phyloP scores from a whole-genome alignment of 2,797 vertebrate species.

The Chiropotes sagulatus region DNA sequence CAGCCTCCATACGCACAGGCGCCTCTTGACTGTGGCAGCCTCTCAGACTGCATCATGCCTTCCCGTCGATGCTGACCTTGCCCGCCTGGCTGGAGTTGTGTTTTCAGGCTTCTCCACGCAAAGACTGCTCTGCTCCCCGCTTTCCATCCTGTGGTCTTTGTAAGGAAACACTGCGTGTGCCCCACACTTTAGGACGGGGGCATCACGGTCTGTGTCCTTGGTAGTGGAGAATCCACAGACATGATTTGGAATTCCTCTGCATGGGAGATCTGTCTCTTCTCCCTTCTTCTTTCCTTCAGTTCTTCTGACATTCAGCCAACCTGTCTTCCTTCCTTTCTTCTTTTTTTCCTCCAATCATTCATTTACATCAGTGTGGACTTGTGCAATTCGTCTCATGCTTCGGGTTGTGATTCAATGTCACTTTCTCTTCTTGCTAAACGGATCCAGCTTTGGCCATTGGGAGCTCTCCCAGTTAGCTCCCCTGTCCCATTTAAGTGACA shows the following conservation, averaged over 20 bases:
- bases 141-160: background rate
- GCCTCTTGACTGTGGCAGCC: background rate
- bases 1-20: background rate
- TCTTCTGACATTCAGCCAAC: background rate
- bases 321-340: background rate
- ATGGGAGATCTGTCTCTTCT: background rate
- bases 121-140: background rate
- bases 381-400: background rate
- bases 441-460: background rate
- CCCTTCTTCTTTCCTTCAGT: background rate
- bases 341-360: background rate
- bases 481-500: background rate
- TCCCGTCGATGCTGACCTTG: background rate
- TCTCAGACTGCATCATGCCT: background rate
- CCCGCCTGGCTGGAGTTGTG: rapidly evolving
- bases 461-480: background rate
- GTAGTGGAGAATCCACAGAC: no score
- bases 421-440: background rate
- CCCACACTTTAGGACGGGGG: no score
- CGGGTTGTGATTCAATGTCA: background rate
- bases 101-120: background rate
- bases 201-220: no score
- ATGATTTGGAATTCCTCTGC: no score
- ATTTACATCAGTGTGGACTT: background rate
- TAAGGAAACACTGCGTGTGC: background rate